A percentile compares a stretch with the other conserved stretches of the same genome.
Conservation (phyloP, 1,140 invertebrate genomes). For the Drosophila ambigua region DNA sequence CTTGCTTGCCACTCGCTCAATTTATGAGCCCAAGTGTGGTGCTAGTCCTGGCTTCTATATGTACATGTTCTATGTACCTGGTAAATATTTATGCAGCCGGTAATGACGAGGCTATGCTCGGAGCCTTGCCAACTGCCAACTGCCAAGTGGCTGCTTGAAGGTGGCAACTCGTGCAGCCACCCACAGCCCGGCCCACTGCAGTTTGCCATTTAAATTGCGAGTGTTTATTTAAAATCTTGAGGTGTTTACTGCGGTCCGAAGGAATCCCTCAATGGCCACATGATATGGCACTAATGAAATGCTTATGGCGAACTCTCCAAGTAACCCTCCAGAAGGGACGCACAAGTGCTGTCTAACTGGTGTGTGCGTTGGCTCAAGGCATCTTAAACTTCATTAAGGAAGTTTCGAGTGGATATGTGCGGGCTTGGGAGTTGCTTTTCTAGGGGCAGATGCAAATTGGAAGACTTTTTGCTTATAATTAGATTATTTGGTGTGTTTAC, state of each 20-base stretch:
- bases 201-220: conserved; percentile 37
- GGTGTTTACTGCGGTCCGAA: conserved; percentile 44
- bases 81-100: conserved; percentile 76
- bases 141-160: conserved; percentile 56
- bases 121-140: conserved; percentile 58
- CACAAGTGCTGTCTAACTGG: conserved; percentile 30
- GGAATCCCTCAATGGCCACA: conserved; percentile 35
- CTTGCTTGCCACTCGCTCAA: conserved; percentile 53
- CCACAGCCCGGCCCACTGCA: conserved; percentile 22
- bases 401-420: conserved; percentile 16
- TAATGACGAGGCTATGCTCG: conserved; percentile 62
- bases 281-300: conserved; percentile 52
- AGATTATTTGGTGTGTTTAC: no score
- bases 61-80: conserved; percentile 58
- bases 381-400: conserved; percentile 31
- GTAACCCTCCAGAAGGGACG: conserved; percentile 20
- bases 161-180: conserved; percentile 31
- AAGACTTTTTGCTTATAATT: no score
- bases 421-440: not conserved
- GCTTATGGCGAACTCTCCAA: conserved; percentile 32
- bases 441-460: not conserved
- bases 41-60: conserved; percentile 4
- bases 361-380: not conserved
- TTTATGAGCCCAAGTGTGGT: conserved; percentile 55
- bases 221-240: conserved; percentile 46